Evolutionary conservation across 2,888 invertebrate species (phyloP).

Genomic region (Eupsilia transversa): DNA sequence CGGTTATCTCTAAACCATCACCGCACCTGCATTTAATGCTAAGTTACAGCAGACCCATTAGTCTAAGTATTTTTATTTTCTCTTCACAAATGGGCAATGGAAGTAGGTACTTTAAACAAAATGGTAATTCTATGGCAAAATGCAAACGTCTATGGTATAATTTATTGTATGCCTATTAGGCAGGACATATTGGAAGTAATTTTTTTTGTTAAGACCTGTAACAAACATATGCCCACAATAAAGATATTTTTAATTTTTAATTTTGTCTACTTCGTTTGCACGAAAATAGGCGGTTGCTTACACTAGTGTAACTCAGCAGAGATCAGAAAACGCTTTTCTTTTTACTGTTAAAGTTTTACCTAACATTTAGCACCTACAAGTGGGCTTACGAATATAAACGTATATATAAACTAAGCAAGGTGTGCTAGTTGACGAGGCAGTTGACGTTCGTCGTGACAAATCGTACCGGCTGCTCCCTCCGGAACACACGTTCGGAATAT

Average conservation of each 20-base stretch:
- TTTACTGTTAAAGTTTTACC: not conserved
- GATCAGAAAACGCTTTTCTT: constrained; percentile 3
- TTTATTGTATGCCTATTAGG: too few species aligned
- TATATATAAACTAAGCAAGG: constrained; percentile 22
- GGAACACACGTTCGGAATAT: constrained; percentile 53
- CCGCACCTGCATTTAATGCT: not conserved
- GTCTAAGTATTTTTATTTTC: too few species aligned
- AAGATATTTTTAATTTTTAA: too few species aligned
- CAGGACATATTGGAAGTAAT: too few species aligned
- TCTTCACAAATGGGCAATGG: too few species aligned
- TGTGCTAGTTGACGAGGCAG: constrained; percentile 25
- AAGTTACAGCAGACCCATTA: not conserved
- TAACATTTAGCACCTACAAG: constrained; percentile 17
- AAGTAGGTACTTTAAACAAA: too few species aligned
- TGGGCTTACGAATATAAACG: constrained; percentile 3
- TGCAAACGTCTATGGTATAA: too few species aligned
- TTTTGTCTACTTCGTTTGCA: too few species aligned
- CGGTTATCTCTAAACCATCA: not conserved
- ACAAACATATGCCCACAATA: too few species aligned
- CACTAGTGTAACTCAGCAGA: not conserved
- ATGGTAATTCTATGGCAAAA: too few species aligned
- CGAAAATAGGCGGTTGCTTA: not conserved
- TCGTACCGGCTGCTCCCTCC: constrained; percentile 25
- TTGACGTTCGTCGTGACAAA: constrained; percentile 51
- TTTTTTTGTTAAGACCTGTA: too few species aligned